Percentiles rank a stretch among this genome's conserved stretches.
phyloP scores from a whole-genome alignment of 2,113 vertebrate species.

The Tachysurus fulvidraco region DNA sequence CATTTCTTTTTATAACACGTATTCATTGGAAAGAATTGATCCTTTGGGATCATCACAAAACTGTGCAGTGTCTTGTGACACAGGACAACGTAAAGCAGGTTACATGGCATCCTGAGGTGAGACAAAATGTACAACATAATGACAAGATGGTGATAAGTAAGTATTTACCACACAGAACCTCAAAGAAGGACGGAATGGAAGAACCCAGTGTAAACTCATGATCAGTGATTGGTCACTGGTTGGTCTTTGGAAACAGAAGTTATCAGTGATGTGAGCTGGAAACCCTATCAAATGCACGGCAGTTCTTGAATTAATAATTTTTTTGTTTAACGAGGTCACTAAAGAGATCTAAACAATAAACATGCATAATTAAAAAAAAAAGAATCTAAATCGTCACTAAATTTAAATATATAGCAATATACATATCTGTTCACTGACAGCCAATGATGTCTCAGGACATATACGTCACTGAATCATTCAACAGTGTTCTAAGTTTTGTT shows the following conservation, averaged over 20 bases:
- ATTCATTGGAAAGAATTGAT: background rate
- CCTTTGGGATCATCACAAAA: background rate
- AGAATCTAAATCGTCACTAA: no score
- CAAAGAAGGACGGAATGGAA: background rate
- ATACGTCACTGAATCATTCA: background rate
- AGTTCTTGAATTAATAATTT: no score
- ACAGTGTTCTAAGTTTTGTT: background rate
- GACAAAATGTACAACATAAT: background rate
- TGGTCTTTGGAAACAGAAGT: background rate
- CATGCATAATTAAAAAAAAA: no score
- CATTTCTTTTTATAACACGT: background rate
- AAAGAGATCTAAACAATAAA: no score
- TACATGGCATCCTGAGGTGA: background rate
- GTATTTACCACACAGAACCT: background rate
- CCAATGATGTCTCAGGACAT: background rate
- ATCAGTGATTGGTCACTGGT: background rate
- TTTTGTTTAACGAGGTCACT: background rate
- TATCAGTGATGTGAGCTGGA: background rate
- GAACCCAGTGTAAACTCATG: background rate
- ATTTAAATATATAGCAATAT: background rate
- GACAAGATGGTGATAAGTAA: background rate
- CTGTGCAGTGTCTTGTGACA: background rate
- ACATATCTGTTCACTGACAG: background rate
- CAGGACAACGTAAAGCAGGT: background rate
- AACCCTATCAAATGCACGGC: no score